phyloP scores from a whole-genome alignment of 2,113 vertebrate genomes.

The Labeo rohita region DNA sequence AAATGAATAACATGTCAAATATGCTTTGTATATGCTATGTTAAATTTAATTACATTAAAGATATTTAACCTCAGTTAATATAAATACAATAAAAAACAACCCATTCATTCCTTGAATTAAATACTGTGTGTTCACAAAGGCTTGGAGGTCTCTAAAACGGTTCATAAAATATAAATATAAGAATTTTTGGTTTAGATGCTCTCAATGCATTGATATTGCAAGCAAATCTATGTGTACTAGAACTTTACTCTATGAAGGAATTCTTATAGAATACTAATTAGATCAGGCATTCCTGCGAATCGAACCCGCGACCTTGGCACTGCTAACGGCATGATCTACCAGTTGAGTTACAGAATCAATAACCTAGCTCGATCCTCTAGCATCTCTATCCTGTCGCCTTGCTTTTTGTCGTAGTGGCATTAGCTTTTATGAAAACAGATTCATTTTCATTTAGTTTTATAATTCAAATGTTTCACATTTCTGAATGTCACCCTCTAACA shows the following conservation, averaged over 20 bases:
- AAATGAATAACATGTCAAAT: background rate
- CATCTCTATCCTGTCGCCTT: background rate
- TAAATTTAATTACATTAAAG: background rate
- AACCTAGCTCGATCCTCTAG: background rate
- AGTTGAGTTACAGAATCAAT: conserved; percentile 19
- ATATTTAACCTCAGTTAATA: background rate
- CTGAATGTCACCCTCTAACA: conserved; percentile 3
- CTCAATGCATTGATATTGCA: background rate
- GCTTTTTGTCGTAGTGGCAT: background rate
- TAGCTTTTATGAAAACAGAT: background rate
- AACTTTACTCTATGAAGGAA: background rate
- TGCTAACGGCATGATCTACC: background rate
- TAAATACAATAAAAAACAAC: background rate
- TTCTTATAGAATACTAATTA: conserved; percentile 11
- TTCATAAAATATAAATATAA: background rate
- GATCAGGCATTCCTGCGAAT: background rate
- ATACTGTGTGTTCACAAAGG: background rate
- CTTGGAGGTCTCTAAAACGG: background rate
- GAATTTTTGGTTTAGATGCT: background rate
- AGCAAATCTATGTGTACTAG: background rate
- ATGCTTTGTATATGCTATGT: background rate
- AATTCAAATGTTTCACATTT: conserved; percentile 5
- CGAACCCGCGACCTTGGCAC: background rate
- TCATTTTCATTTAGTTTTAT: background rate
- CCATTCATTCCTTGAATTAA: background rate